Evolutionary conservation across 1,140 invertebrate genomes (phyloP).

Genomic region (Penaeus japonicus): DNA sequence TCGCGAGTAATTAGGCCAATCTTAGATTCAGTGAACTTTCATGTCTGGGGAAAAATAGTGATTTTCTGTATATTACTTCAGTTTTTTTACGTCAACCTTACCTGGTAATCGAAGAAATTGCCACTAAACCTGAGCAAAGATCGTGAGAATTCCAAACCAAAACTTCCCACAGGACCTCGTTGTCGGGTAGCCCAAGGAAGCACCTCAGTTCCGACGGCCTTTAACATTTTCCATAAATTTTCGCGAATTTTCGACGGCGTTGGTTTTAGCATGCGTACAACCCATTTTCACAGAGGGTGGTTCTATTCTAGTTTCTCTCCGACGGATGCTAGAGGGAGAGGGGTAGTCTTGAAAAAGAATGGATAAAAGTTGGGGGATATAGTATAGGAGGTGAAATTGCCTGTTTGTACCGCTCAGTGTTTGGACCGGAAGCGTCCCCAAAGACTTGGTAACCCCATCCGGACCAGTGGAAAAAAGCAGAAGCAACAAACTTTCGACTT

Average conservation of each 20-base stretch:
- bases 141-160: conserved; percentile 46
- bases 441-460: conserved; percentile 30
- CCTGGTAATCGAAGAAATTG: conserved; percentile 50
- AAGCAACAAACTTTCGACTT: conserved; percentile 55
- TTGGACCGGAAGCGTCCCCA: conserved; percentile 25
- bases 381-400: neutral
- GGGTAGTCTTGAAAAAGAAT: neutral
- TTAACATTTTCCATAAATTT: neutral
- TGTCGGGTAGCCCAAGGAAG: neutral
- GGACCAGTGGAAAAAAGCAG: conserved; percentile 29
- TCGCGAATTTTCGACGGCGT: too few relatives aligned
- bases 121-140: conserved; percentile 48
- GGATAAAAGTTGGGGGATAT: neutral
- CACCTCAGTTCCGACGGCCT: neutral
- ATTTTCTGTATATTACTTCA: conserved; percentile 19
- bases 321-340: too few relatives aligned
- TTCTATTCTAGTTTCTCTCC: too few relatives aligned
- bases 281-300: too few relatives aligned
- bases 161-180: conserved; percentile 49
- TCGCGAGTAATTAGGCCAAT: too few relatives aligned
- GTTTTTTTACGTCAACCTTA: conserved; percentile 28
- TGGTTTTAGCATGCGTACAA: too few relatives aligned
- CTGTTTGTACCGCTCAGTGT: neutral
- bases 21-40: too few relatives aligned
- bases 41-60: conserved; percentile 10